phyloP scores from a whole-genome alignment of 2,113 vertebrate species.

The Neodon shergylaensis region DNA sequence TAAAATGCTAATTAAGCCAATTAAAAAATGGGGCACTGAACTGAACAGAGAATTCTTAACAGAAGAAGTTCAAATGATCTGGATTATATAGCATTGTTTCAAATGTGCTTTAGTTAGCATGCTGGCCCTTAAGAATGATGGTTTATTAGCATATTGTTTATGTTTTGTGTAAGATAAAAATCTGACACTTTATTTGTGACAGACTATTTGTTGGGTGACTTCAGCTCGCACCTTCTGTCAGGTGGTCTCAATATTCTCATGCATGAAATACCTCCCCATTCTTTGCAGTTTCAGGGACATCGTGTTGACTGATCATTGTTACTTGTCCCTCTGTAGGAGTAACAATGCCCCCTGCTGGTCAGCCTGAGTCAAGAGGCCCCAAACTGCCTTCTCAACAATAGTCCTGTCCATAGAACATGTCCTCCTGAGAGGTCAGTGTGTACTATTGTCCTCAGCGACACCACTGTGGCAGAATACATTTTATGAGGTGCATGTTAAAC shows the following conservation, averaged over 20 bases:
- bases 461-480: not conserved
- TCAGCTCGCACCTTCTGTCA: not conserved
- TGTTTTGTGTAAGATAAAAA: not conserved
- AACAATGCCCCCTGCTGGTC: conserved; percentile 66
- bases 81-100: not conserved
- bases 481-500: not conserved
- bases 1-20: too few relatives aligned
- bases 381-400: not conserved
- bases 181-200: not conserved
- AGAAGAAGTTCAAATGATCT: too few relatives aligned
- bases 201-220: not conserved
- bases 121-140: not conserved
- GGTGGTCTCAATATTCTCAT: not conserved
- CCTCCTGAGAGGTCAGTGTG: not conserved
- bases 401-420: not conserved
- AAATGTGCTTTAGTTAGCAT: not conserved
- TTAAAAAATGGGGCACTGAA: too few relatives aligned
- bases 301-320: not conserved
- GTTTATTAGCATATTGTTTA: not conserved
- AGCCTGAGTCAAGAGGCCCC: not conserved
- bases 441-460: not conserved
- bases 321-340: not conserved
- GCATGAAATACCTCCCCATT: not conserved
- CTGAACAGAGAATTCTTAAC: too few relatives aligned
- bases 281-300: not conserved